These are phyloP conservation scores for Neolamprologus sp. DNA, from an alignment of 2,113 vertebrate species.

Conservation along the genomic window DNA sequence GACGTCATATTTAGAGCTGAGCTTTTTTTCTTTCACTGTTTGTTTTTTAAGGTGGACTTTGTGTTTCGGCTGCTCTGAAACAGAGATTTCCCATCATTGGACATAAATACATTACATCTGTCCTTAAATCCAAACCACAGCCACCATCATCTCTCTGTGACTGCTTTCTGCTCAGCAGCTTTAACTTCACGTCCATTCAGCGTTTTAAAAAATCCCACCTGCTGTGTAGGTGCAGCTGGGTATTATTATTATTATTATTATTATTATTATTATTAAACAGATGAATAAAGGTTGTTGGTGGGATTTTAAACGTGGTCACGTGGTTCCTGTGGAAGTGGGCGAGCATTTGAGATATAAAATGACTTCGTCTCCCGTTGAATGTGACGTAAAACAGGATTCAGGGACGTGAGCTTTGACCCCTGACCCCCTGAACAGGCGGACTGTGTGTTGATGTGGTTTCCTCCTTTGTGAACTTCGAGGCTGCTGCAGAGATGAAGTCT, in stretches of 20 bases:
- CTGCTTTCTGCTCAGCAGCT: background rate
- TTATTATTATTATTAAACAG: background rate
- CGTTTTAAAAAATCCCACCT: background rate
- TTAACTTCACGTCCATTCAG: rapidly evolving
- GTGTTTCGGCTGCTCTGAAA: background rate
- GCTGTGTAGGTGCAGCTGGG: background rate
- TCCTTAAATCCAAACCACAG: rapidly evolving
- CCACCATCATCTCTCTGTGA: background rate
- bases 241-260: background rate
- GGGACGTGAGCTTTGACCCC: background rate
- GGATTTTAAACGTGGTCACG: rapidly evolving
- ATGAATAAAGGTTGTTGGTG: background rate
- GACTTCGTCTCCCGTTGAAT: background rate
- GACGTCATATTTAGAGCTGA: background rate
- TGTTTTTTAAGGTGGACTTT: background rate
- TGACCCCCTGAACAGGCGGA: rapidly evolving
- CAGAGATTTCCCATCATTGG: rapidly evolving
- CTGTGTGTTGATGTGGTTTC: background rate
- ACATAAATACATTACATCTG: rapidly evolving
- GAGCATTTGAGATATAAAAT: background rate
- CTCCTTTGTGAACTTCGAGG: background rate
- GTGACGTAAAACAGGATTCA: background rate
- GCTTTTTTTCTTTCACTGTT: background rate
- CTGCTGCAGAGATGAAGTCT: background rate
- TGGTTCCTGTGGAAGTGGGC: background rate